Evolutionary conservation across 2,113 vertebrate genomes (phyloP).

Genomic region (Oplegnathus fasciatus): DNA sequence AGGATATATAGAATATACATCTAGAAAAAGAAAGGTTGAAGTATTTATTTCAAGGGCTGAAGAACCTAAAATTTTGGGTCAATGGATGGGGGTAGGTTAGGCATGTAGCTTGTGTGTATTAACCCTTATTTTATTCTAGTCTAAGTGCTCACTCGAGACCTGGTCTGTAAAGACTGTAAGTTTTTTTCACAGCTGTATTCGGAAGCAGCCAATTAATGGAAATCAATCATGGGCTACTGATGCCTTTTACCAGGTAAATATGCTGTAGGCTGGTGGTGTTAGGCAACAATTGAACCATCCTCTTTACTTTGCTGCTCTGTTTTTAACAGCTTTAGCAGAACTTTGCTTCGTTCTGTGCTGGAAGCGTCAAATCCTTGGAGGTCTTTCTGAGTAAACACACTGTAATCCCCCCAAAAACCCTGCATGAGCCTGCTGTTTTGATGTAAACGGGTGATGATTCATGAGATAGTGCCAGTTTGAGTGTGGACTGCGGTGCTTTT

Average conservation of each 20-base stretch:
- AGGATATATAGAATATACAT: not conserved
- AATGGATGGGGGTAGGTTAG: not conserved
- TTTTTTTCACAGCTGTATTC: not conserved
- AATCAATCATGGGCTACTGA: constrained; percentile 7
- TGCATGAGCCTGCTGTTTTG: constrained; percentile 19
- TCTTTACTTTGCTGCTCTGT: constrained; percentile 13
- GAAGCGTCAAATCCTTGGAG: constrained; percentile 11
- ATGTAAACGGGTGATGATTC: constrained; percentile 49
- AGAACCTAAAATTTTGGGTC: not conserved
- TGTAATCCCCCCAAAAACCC: constrained; percentile 31
- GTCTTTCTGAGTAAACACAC: constrained; percentile 39
- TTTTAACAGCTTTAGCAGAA: constrained; percentile 18
- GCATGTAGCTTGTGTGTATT: not conserved
- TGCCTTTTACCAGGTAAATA: constrained; percentile 5
- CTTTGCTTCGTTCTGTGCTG: constrained; percentile 12
- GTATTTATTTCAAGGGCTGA: constrained; percentile 8
- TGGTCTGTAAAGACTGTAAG: not conserved
- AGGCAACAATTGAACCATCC: not conserved
- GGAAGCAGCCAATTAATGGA: constrained; percentile 25
- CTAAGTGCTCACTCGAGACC: not conserved
- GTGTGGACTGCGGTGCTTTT: constrained; percentile 19
- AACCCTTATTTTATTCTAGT: not conserved
- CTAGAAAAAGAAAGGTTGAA: not conserved
- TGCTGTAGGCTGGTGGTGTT: not conserved
- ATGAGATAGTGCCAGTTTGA: constrained; percentile 25